These are phyloP conservation scores for Hydropsyche tenuis DNA, from an alignment of 1,140 invertebrate species.

Conservation along the genomic window DNA sequence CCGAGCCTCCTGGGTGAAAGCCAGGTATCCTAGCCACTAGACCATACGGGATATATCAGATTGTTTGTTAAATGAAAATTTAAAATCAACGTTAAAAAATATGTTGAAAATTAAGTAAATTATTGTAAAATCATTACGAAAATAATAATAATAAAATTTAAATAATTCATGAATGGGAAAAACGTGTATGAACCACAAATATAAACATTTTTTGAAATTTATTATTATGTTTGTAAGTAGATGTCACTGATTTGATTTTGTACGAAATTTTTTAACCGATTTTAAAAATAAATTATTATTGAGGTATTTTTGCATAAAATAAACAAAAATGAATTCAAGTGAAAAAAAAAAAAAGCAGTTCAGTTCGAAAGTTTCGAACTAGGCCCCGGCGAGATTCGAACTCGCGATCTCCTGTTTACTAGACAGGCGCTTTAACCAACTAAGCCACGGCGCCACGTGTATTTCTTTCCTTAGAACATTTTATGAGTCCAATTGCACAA, in stretches of 20 bases:
- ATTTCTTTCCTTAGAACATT: no score
- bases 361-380: background rate
- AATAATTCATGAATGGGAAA: no score
- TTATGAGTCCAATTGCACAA: no score
- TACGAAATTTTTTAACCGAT: background rate
- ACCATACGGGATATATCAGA: constrained; percentile 63
- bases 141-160: no score
- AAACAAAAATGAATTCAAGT: background rate
- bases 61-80: no score
- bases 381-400: constrained; percentile 58
- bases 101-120: no score
- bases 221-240: no score
- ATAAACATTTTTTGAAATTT: no score
- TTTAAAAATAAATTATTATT: background rate
- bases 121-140: no score
- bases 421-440: constrained; percentile 61
- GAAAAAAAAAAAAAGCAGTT: constrained; percentile 6
- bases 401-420: constrained; percentile 61
- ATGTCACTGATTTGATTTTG: background rate
- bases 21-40: constrained; percentile 87
- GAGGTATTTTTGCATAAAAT: background rate
- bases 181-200: no score
- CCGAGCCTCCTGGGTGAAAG: constrained; percentile 83
- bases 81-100: no score
- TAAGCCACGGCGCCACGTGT: constrained; percentile 51